Percentiles rank a stretch among this genome's conserved stretches.
Evolutionary conservation across 2,113 vertebrate species (phyloP).

Genomic region (Climacteris rufus): DNA sequence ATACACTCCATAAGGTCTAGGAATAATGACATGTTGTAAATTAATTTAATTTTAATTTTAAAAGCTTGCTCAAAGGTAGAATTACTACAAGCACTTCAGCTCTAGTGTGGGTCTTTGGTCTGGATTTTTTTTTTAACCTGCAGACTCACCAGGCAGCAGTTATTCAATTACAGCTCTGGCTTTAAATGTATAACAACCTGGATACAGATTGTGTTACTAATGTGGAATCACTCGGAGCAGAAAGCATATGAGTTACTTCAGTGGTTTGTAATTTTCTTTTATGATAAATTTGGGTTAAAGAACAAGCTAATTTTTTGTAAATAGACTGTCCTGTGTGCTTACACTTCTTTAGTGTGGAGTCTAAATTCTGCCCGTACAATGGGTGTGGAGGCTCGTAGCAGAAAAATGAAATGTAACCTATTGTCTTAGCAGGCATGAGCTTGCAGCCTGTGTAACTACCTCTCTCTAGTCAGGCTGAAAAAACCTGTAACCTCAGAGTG

Average conservation of each 20-base stretch:
- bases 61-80: background rate
- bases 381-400: background rate
- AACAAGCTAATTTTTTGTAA: rapidly evolving
- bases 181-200: background rate
- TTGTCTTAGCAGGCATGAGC: background rate
- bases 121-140: background rate
- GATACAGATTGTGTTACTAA: background rate
- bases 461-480: background rate
- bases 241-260: background rate
- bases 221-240: background rate
- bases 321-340: background rate
- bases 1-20: background rate
- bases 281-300: background rate
- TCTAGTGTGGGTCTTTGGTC: background rate
- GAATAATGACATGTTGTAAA: constrained; percentile 25
- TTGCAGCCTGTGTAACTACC: background rate
- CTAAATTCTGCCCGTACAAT: background rate
- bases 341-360: background rate
- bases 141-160: background rate
- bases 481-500: background rate
- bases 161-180: background rate
- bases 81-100: background rate
- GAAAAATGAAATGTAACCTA: background rate
- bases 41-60: constrained; percentile 33
- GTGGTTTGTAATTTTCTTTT: background rate